A percentile compares a stretch with the other conserved stretches of the same genome.
phyloP scores from a whole-genome alignment of 2,797 vertebrate genomes.

The Coluber constrictor region DNA sequence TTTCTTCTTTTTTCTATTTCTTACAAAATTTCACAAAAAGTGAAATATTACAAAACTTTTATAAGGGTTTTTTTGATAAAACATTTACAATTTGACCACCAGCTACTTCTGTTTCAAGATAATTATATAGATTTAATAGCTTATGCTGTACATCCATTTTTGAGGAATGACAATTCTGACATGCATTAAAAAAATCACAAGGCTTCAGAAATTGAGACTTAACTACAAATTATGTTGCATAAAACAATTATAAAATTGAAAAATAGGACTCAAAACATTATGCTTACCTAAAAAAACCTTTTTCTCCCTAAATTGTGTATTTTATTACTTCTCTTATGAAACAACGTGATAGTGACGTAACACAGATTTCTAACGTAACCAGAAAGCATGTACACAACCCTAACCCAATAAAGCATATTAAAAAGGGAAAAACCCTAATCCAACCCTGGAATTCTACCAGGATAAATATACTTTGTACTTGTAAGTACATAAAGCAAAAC shows the following conservation, averaged over 20 bases:
- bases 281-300: constrained; percentile 79
- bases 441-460: constrained; percentile 78
- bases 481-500: constrained; percentile 77
- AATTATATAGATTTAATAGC: constrained; percentile 79
- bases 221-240: constrained; percentile 82
- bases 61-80: constrained; percentile 78
- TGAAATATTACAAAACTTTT: constrained; percentile 96
- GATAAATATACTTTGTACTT: constrained; percentile 79
- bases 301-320: constrained; percentile 79
- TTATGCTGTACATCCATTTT: constrained; percentile 80
- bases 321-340: constrained; percentile 78
- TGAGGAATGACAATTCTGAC: constrained; percentile 78
- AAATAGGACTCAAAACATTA: constrained; percentile 81
- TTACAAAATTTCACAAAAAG: constrained; percentile 99
- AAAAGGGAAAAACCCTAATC: constrained; percentile 69
- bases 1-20: constrained; percentile 70
- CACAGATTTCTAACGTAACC: constrained; percentile 79
- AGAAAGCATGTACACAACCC: constrained; percentile 77
- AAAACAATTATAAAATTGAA: constrained; percentile 84
- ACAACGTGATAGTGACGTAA: constrained; percentile 79
- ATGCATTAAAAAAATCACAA: constrained; percentile 80
- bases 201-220: constrained; percentile 81
- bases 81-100: constrained; percentile 80
- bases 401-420: constrained; percentile 74
- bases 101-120: constrained; percentile 79